Evolutionary conservation across 2,888 invertebrate genomes (phyloP).

Genomic region (Sisyra nigra): DNA sequence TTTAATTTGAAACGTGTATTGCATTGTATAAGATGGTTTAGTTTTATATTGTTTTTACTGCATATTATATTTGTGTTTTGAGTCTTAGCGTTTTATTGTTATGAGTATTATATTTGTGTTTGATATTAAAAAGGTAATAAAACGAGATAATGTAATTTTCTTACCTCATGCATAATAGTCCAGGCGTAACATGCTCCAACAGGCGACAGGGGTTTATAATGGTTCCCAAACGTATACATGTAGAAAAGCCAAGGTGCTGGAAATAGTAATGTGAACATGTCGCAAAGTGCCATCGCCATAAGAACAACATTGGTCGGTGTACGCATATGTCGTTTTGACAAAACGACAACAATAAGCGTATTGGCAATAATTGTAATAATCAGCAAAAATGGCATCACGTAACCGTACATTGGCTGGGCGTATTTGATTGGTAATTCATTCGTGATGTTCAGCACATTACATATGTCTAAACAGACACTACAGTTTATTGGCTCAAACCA

Average conservation of each 20-base stretch:
- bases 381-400: slow-evolving; percentile 70
- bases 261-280: slow-evolving; percentile 82
- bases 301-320: slow-evolving; percentile 86
- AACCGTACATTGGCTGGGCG: slow-evolving; percentile 57
- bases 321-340: slow-evolving; percentile 80
- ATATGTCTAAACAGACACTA: too few relatives aligned
- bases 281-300: slow-evolving; percentile 91
- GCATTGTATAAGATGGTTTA: too few relatives aligned
- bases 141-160: slow-evolving; percentile 15
- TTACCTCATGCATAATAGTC: slow-evolving; percentile 65
- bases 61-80: not conserved
- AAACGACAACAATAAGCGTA: slow-evolving; percentile 76
- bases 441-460: slow-evolving; percentile 41
- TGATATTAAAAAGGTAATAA: not conserved
- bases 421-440: slow-evolving; percentile 47
- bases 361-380: slow-evolving; percentile 82
- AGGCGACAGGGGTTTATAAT: slow-evolving; percentile 63
- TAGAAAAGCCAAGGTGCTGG: slow-evolving; percentile 85
- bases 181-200: slow-evolving; percentile 63
- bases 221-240: slow-evolving; percentile 81
- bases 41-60: too few relatives aligned
- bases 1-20: too few relatives aligned
- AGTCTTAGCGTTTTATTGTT: not conserved
- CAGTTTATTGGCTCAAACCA: too few relatives aligned
- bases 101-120: not conserved